These are phyloP conservation scores for Pardosa pseudoannulata DNA, from an alignment of 2,888 invertebrate genomes.

Conservation along the genomic window DNA sequence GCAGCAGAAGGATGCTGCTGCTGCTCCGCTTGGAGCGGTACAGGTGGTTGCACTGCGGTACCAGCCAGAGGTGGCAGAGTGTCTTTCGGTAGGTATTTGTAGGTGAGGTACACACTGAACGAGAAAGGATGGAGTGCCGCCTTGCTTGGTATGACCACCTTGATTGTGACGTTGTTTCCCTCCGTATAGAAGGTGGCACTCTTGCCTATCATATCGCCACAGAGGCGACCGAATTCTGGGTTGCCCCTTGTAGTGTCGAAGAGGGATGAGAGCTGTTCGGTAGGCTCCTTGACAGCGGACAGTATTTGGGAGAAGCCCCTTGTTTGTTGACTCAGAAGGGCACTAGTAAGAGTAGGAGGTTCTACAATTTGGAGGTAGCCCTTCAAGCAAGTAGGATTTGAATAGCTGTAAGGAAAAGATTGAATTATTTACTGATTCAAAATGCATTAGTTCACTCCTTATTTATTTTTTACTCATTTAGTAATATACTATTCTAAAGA, in stretches of 20 bases:
- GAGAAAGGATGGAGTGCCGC: constrained; percentile 82
- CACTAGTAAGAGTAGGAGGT: constrained; percentile 61
- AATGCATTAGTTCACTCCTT: no score
- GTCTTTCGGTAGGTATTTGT: constrained; percentile 60
- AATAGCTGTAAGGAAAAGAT: constrained; percentile 30
- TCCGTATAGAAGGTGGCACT: constrained; percentile 78
- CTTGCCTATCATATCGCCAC: constrained; percentile 72
- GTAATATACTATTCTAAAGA: no score
- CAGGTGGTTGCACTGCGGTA: neutral
- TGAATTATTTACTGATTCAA: no score
- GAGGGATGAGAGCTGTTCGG: constrained; percentile 61
- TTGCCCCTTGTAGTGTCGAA: constrained; percentile 61
- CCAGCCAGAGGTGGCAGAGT: neutral
- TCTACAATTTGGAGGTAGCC: constrained; percentile 69
- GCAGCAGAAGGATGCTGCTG: constrained; percentile 43
- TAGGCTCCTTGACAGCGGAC: constrained; percentile 72
- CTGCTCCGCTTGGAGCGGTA: constrained; percentile 76
- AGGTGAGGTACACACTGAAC: constrained; percentile 84
- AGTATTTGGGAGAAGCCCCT: constrained; percentile 72
- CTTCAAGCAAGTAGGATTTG: constrained; percentile 41
- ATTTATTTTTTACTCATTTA: no score
- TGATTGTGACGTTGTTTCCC: constrained; percentile 87
- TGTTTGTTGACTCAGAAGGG: constrained; percentile 70
- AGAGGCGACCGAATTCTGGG: constrained; percentile 66
- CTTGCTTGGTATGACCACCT: constrained; percentile 82